These are phyloP conservation scores for Cecropterus lyciades DNA, from an alignment of 1,140 invertebrate genomes.

Conservation along the genomic window DNA sequence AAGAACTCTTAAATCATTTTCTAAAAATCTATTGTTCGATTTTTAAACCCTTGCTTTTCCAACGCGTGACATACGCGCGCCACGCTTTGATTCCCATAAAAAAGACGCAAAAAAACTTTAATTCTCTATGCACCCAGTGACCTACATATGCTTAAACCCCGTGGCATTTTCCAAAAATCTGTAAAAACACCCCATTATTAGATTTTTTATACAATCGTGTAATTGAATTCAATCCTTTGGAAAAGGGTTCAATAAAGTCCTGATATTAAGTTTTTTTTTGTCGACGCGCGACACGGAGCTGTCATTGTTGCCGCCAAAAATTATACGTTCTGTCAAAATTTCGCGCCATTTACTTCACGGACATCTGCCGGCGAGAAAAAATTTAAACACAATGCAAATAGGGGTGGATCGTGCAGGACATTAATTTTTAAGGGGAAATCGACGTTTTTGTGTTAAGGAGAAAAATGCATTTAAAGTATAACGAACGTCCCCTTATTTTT, in stretches of 20 bases:
- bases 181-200: constrained; percentile 77
- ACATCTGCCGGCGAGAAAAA: constrained; percentile 75
- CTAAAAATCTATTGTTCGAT: constrained; percentile 70
- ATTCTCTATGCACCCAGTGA: constrained; percentile 75
- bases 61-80: constrained; percentile 74
- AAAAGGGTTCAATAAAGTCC: constrained; percentile 77
- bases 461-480: constrained; percentile 80
- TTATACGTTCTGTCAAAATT: constrained; percentile 81
- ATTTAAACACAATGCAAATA: constrained; percentile 82
- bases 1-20: constrained; percentile 75
- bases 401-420: constrained; percentile 71
- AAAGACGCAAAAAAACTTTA: constrained; percentile 64
- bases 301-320: constrained; percentile 74
- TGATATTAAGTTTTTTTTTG: constrained; percentile 69
- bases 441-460: constrained; percentile 73
- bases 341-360: constrained; percentile 77
- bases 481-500: constrained; percentile 72
- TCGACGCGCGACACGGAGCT: constrained; percentile 48
- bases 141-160: constrained; percentile 72
- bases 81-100: constrained; percentile 56
- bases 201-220: constrained; percentile 60
- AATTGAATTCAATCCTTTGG: constrained; percentile 82
- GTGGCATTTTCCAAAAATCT: constrained; percentile 65
- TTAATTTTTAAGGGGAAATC: constrained; percentile 81
- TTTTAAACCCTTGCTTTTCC: constrained; percentile 78